phyloP scores from a whole-genome alignment of 2,113 vertebrate species.

The Scomber scombrus region DNA sequence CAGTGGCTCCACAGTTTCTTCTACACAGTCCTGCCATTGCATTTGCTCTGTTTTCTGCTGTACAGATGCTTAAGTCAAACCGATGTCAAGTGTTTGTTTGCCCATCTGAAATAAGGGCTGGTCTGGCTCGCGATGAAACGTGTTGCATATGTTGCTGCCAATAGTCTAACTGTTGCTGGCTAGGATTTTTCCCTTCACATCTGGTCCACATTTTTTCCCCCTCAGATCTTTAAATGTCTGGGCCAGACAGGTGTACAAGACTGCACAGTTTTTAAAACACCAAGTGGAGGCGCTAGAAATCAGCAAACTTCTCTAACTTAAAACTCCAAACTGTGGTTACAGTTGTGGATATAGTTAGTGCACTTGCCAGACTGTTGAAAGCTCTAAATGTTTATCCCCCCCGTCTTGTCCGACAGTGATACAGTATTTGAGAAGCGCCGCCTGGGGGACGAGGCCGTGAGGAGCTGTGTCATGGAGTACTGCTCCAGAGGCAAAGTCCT shows the following conservation, averaged over 20 bases:
- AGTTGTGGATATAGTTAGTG: constrained; percentile 25
- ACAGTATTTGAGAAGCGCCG: constrained; percentile 38
- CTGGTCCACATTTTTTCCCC: constrained; percentile 63
- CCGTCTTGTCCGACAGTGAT: constrained; percentile 48
- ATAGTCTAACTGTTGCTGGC: constrained; percentile 79
- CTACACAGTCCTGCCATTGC: constrained; percentile 45
- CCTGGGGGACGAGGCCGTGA: constrained; percentile 27
- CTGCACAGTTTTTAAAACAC: constrained; percentile 46
- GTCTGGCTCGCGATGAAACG: constrained; percentile 80
- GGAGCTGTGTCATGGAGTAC: constrained; percentile 53
- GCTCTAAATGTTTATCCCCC: constrained; percentile 37
- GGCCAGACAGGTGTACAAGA: constrained; percentile 74
- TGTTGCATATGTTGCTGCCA: constrained; percentile 78
- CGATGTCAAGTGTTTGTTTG: constrained; percentile 84
- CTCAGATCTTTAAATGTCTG: constrained; percentile 75
- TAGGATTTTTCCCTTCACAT: constrained; percentile 67
- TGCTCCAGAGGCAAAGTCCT: constrained; percentile 68
- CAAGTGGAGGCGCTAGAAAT: constrained; percentile 72
- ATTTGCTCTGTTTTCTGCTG: constrained; percentile 69
- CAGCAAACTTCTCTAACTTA: constrained; percentile 40
- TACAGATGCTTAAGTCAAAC: constrained; percentile 82
- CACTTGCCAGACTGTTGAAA: constrained; percentile 30
- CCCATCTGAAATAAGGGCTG: constrained; percentile 81
- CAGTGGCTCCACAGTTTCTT: constrained; percentile 57
- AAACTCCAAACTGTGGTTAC: constrained; percentile 22